A percentile compares a stretch with the other conserved stretches of the same genome.
Evolutionary conservation across 2,888 invertebrate species (phyloP).

Genomic region (Acleris laterana): DNA sequence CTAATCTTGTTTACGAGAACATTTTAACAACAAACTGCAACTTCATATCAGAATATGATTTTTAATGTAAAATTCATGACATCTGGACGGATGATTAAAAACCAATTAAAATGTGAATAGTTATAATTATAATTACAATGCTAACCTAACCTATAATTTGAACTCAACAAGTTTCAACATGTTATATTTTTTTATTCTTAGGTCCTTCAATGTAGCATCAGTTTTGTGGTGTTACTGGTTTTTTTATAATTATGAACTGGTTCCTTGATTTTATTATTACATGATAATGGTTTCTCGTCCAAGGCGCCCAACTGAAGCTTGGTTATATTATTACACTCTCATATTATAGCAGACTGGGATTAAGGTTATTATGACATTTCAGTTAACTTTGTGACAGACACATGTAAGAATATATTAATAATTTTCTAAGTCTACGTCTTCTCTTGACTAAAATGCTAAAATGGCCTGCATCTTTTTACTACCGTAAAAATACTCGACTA

Average conservation of each 20-base stretch:
- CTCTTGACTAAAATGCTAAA: too few relatives aligned
- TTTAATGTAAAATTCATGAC: not conserved
- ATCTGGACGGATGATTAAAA: not conserved
- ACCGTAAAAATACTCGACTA: too few relatives aligned
- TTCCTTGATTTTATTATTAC: not conserved
- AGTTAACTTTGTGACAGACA: too few relatives aligned
- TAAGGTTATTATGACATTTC: too few relatives aligned
- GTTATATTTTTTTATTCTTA: slow-evolving; percentile 18
- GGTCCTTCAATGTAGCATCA: slow-evolving; percentile 11
- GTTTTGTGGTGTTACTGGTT: too few relatives aligned
- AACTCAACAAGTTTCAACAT: slow-evolving; percentile 26
- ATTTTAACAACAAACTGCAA: not conserved
- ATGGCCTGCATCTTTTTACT: too few relatives aligned
- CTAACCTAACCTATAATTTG: slow-evolving; percentile 25
- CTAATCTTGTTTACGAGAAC: slow-evolving; percentile 32
- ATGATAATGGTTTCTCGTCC: not conserved
- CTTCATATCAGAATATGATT: not conserved
- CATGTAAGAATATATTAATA: too few relatives aligned
- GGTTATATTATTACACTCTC: too few relatives aligned
- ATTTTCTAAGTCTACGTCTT: too few relatives aligned
- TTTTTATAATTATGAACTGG: too few relatives aligned
- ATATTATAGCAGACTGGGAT: too few relatives aligned
- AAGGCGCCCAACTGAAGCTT: too few relatives aligned
- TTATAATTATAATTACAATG: not conserved
- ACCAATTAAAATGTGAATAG: not conserved